Conservation (phyloP, 2,888 invertebrate species). For the Andrena fulva region DNA sequence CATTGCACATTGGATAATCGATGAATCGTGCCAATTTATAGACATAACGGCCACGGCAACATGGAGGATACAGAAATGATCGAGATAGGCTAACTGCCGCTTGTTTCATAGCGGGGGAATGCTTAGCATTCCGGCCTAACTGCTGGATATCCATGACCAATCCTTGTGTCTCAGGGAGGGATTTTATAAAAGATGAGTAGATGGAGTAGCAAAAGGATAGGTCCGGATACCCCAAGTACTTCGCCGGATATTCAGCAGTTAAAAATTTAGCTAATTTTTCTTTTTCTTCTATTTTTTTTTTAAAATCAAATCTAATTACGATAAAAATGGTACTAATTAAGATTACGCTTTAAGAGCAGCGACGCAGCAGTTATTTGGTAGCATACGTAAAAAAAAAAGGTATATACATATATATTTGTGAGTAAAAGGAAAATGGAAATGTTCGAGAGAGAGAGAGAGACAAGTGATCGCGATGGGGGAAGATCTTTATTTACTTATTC, state of each 20-base stretch:
- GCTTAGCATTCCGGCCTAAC: conserved; percentile 74
- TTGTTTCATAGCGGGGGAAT: conserved; percentile 68
- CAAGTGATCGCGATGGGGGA: conserved; percentile 40
- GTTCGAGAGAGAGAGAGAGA: background rate
- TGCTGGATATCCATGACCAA: conserved; percentile 76
- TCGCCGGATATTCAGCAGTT: conserved; percentile 76
- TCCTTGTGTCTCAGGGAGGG: conserved; percentile 78
- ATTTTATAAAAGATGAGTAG: conserved; percentile 75
- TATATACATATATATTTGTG: conserved; percentile 34
- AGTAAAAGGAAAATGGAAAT: conserved; percentile 30
- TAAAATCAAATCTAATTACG: conserved; percentile 67
- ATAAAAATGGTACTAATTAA: conserved; percentile 65
- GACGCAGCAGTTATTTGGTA: conserved; percentile 72
- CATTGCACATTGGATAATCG: conserved; percentile 8
- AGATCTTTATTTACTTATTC: conserved; percentile 59
- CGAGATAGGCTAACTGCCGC: conserved; percentile 79
- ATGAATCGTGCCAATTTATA: conserved; percentile 55
- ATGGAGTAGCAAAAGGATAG: conserved; percentile 69
- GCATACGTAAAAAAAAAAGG: conserved; percentile 34
- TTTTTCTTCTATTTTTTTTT: conserved; percentile 61
- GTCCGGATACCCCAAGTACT: conserved; percentile 60
- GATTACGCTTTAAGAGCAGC: conserved; percentile 67
- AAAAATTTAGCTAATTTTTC: conserved; percentile 75
- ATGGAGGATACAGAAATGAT: conserved; percentile 82
- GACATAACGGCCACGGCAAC: conserved; percentile 79